A percentile compares a stretch with the other conserved stretches of the same genome.
phyloP scores from a whole-genome alignment of 2,888 invertebrate genomes.

The Petrophora chlorosata region DNA sequence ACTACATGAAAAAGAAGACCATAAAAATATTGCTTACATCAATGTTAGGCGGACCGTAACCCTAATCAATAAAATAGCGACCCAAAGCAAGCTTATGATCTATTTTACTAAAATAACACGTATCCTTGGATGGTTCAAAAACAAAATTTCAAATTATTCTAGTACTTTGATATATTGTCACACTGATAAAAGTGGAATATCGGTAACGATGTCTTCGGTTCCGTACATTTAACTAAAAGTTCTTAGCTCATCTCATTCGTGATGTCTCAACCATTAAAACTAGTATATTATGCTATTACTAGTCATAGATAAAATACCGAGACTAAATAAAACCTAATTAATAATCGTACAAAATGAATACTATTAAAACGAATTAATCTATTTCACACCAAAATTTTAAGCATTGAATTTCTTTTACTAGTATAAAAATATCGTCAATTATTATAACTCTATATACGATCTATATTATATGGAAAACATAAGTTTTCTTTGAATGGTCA shows the following conservation, averaged over 20 bases:
- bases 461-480: conserved; percentile 26
- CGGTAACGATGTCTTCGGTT: conserved; percentile 69
- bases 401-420: conserved; percentile 60
- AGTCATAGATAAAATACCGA: conserved; percentile 40
- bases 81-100: conserved; percentile 1
- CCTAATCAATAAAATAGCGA: conserved; percentile 20
- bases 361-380: conserved; percentile 18
- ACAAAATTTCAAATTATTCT: neutral
- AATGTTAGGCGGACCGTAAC: conserved; percentile 63
- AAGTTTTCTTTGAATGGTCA: conserved; percentile 21
- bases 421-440: conserved; percentile 78
- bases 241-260: conserved; percentile 51
- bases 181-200: conserved; percentile 15
- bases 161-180: conserved; percentile 7
- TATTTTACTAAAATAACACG: conserved; percentile 1
- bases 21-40: conserved; percentile 60
- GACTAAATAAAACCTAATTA: conserved; percentile 39
- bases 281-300: conserved; percentile 60
- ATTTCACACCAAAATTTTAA: conserved; percentile 18
- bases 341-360: conserved; percentile 23
- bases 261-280: conserved; percentile 59
- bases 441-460: conserved; percentile 19
- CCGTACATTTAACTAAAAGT: conserved; percentile 42
- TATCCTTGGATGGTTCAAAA: neutral
- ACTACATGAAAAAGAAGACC: no score